These are phyloP conservation scores for Orchestia grillus DNA, from an alignment of 1,140 invertebrate species.

Conservation along the genomic window DNA sequence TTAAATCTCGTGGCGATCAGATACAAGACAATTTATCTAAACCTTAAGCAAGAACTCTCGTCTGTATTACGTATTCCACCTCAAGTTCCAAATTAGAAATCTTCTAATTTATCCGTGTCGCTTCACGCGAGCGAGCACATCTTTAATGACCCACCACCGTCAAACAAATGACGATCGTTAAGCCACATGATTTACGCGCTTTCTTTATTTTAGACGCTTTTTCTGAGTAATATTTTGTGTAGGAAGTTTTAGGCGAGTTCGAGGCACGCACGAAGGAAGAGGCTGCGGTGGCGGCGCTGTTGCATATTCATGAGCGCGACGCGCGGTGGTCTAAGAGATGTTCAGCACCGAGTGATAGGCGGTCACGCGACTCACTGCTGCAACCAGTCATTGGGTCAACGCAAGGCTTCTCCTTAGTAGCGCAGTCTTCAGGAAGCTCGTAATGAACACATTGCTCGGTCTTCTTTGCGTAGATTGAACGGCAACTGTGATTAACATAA, in stretches of 20 bases:
- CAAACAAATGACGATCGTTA: constrained; percentile 55
- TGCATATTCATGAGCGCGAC: neutral
- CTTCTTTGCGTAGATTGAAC: too few relatives aligned
- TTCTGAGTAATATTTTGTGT: constrained; percentile 26
- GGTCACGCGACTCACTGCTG: neutral
- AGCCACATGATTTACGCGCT: constrained; percentile 49
- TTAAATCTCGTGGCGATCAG: constrained; percentile 45
- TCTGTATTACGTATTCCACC: constrained; percentile 52
- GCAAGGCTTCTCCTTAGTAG: too few relatives aligned
- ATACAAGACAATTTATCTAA: constrained; percentile 45
- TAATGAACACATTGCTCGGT: too few relatives aligned
- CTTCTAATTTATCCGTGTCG: constrained; percentile 54
- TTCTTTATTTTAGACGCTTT: constrained; percentile 43
- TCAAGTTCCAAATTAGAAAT: constrained; percentile 54
- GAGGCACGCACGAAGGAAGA: constrained; percentile 16
- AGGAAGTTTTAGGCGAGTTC: constrained; percentile 33
- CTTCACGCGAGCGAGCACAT: constrained; percentile 50
- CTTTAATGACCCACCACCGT: constrained; percentile 52
- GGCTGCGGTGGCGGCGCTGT: neutral
- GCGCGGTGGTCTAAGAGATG: constrained; percentile 4
- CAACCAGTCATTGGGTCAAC: neutral
- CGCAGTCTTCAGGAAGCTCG: too few relatives aligned
- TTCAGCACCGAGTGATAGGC: neutral
- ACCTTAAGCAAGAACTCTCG: constrained; percentile 18
- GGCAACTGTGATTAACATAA: too few relatives aligned